phyloP scores from a whole-genome alignment of 1,140 invertebrate genomes.

The Ostrea denselamellosa region DNA sequence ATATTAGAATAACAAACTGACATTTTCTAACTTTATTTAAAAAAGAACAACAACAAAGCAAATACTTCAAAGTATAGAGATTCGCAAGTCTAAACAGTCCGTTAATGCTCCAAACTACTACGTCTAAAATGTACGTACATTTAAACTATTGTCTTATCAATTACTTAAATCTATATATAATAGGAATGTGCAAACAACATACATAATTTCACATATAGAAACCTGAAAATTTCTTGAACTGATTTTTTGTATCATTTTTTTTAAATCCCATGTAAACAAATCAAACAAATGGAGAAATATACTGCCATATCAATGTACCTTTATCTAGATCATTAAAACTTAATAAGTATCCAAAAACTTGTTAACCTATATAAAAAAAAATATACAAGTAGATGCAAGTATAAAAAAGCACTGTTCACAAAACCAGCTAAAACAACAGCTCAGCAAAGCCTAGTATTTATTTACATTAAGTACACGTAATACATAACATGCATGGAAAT shows the following conservation, averaged over 20 bases:
- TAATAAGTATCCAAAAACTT: no score
- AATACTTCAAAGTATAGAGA: background rate
- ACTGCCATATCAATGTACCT: no score
- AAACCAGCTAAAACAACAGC: background rate
- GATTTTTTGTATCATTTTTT: background rate
- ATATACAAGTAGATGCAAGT: background rate
- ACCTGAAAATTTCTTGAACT: background rate
- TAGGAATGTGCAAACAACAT: no score
- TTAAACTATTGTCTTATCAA: background rate
- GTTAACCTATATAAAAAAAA: background rate
- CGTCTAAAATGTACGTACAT: background rate
- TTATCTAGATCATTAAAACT: no score
- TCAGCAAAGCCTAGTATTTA: background rate
- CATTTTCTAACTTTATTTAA: background rate
- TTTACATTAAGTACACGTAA: background rate
- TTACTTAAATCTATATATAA: background rate
- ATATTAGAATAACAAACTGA: background rate
- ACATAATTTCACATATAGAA: background rate
- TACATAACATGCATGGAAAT: background rate
- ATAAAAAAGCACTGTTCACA: background rate
- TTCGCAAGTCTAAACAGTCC: background rate
- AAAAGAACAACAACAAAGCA: slow-evolving; percentile 5
- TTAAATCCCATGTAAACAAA: no score
- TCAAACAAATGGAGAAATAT: no score
- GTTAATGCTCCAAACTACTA: background rate